Conservation (phyloP, 2,888 invertebrate genomes). For the Xylophagus ater region DNA sequence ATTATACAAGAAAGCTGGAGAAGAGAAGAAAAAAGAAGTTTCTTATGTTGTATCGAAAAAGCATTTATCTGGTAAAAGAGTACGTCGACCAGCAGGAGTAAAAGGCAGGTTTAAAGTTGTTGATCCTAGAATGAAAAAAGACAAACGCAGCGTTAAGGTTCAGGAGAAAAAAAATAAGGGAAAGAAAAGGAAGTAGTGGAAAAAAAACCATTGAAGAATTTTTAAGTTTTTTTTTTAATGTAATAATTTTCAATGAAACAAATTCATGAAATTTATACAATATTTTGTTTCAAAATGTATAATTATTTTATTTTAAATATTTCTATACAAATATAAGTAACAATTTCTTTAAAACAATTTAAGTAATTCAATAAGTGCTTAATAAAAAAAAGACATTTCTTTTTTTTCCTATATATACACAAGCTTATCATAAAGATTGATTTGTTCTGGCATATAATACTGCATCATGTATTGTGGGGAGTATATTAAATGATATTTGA, state of each 20-base stretch:
- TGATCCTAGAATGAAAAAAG: slow-evolving; percentile 93
- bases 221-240: too few relatives aligned
- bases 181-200: slow-evolving; percentile 14
- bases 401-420: too few relatives aligned
- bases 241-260: too few relatives aligned
- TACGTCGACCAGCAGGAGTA: slow-evolving; percentile 71
- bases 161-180: slow-evolving; percentile 24
- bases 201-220: background rate
- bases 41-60: slow-evolving; percentile 93
- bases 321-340: too few relatives aligned
- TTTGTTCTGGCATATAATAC: slow-evolving; percentile 41
- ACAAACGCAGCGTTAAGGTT: slow-evolving; percentile 45
- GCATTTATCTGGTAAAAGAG: slow-evolving; percentile 61
- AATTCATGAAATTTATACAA: too few relatives aligned
- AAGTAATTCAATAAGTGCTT: too few relatives aligned
- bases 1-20: slow-evolving; percentile 81
- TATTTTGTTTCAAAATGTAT: too few relatives aligned
- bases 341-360: too few relatives aligned
- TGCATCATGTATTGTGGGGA: slow-evolving; percentile 54
- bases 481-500: slow-evolving; percentile 41
- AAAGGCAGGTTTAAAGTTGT: slow-evolving; percentile 92
- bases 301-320: too few relatives aligned
- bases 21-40: slow-evolving; percentile 77
- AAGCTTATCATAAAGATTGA: too few relatives aligned
- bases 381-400: too few relatives aligned